Base-by-base conservation (phyloP, 2,797 vertebrate genomes). In the Dendrocincla fuliginosa region DNA sequence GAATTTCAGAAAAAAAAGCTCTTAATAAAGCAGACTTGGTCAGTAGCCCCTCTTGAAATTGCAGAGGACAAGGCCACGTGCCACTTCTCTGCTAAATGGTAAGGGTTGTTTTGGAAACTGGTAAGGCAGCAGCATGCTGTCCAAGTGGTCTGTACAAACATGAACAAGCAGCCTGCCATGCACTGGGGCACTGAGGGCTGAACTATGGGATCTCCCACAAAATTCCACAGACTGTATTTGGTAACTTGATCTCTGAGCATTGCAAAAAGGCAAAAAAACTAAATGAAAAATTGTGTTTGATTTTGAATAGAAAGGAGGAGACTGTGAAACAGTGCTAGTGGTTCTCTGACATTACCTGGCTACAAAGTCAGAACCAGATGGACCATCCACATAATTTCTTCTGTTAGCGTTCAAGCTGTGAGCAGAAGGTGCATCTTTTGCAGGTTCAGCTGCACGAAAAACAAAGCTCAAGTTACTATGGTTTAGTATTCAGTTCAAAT, bases 341-440 rank as follows among this genome's bases (percentile, higher is more conserved):
- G 63, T 50, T 57, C 64, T 71, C 61, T 33, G 65, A 69, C 37
- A 81, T 69, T 98, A 99, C 99, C 99, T 99, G 85, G 98, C 98
- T 83, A 68, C 47, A 59, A 98, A 98, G 92, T 99, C 98, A 69
- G 98, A 98, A 97, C 98, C 98, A 56, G 98, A 98, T 16, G 98
- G 97, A 96, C 97, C 96, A 94, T 99, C 98, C 95, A 98, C 91
- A 71, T 99, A 98, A 91, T 98, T 99, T 95, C 98, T 98, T 96
- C 98, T 99, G 78, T 98, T 99, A 68, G 97, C 97, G 86, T 98
- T 99, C 91, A 98, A 98, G 88, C 98, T 98, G 85, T 98, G 98
- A 91, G 98, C 91, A 49, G 97, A 97, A 89, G 98, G 97, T 39
- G 97, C 85, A 63, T 98, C 98, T 97, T 98, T 99, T 86, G 98